Conservation (phyloP, 2,113 vertebrate species). For the Neoarius graeffei region DNA sequence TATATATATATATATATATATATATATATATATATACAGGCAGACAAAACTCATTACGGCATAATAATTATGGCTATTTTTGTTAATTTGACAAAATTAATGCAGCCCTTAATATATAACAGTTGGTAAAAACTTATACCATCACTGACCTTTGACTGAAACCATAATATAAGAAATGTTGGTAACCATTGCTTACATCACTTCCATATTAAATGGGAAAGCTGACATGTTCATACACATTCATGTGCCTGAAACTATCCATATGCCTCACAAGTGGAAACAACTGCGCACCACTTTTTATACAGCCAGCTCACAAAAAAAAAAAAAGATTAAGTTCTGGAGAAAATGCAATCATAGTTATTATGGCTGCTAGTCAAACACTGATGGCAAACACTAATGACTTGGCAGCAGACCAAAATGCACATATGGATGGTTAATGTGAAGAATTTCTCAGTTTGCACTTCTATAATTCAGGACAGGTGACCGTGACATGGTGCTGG, state of each 20-base stretch:
- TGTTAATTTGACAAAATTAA: not conserved
- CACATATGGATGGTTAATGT: not conserved
- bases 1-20: not conserved
- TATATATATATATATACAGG: not conserved
- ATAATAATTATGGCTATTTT: not conserved
- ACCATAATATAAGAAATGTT: not conserved
- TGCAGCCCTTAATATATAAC: not conserved
- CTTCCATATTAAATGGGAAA: not conserved
- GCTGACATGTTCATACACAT: slow-evolving; percentile 17
- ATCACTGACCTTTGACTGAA: not conserved
- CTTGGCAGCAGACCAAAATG: slow-evolving; percentile 11
- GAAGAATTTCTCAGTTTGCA: slow-evolving; percentile 17
- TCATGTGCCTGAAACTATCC: slow-evolving; percentile 21
- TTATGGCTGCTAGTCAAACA: slow-evolving; percentile 9
- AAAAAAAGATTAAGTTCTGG: not conserved
- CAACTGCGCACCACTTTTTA: slow-evolving; percentile 2
- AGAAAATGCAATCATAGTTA: slow-evolving; percentile 19
- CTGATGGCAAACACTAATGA: slow-evolving; percentile 21
- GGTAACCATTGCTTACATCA: not conserved
- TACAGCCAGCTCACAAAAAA: slow-evolving; percentile 55
- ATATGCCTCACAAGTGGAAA: slow-evolving; percentile 22
- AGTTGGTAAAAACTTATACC: not conserved
- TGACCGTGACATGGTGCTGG: slow-evolving; percentile 25
- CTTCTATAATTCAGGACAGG: not conserved
- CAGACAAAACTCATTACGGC: not conserved